These are phyloP conservation scores for Thera britannica DNA, from an alignment of 2,888 invertebrate genomes.

Conservation along the genomic window DNA sequence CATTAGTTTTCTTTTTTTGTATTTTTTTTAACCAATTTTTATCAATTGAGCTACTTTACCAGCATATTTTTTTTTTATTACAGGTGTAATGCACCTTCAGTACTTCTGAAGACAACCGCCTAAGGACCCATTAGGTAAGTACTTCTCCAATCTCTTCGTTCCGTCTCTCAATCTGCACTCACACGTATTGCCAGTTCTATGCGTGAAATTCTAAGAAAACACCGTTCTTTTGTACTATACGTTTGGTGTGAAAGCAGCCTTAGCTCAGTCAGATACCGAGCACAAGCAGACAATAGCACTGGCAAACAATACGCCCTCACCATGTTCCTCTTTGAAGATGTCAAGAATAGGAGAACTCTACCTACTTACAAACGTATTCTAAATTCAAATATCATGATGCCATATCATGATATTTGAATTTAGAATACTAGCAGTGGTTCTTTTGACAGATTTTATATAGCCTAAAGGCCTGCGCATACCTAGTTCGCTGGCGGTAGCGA, in stretches of 20 bases:
- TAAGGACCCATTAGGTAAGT: slow-evolving; percentile 33
- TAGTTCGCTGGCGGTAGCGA: too few species aligned
- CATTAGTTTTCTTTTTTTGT: too few species aligned
- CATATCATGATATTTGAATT: too few species aligned
- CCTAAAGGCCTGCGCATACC: too few species aligned
- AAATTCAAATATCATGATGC: too few species aligned
- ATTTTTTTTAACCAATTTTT: too few species aligned
- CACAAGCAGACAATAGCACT: slow-evolving; percentile 12
- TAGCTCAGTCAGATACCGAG: not conserved
- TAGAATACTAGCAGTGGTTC: too few species aligned
- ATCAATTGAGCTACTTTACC: too few species aligned
- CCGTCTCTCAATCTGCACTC: not conserved
- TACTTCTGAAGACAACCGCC: slow-evolving; percentile 20
- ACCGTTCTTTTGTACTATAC: too few species aligned
- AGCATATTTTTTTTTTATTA: slow-evolving; percentile 22
- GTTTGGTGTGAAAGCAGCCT: not conserved
- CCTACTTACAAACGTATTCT: too few species aligned
- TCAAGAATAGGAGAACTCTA: not conserved
- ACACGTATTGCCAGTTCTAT: slow-evolving; percentile 6
- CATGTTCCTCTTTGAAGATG: slow-evolving; percentile 3
- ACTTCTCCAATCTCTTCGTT: not conserved
- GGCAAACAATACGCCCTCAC: slow-evolving; percentile 24
- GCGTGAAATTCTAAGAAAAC: too few species aligned
- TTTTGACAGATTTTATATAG: too few species aligned
- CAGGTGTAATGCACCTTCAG: slow-evolving; percentile 32